These are phyloP conservation scores for Philaenus spumarius DNA, from an alignment of 1,140 invertebrate species.

Conservation along the genomic window DNA sequence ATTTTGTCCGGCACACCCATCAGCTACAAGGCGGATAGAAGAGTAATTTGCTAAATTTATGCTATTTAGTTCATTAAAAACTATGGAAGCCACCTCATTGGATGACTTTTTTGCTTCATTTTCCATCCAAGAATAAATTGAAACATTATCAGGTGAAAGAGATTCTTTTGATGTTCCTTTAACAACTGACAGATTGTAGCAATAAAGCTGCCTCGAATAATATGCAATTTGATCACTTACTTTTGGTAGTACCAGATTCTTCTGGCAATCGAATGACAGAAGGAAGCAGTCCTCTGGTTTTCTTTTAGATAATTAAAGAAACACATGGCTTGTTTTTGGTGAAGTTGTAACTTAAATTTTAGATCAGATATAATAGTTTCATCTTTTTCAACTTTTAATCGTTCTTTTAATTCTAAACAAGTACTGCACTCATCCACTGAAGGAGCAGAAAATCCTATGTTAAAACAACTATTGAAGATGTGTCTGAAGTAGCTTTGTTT, in stretches of 20 bases:
- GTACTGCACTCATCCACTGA: no score
- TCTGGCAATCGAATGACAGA: constrained; percentile 41
- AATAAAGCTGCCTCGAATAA: constrained; percentile 26
- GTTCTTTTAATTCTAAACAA: no score
- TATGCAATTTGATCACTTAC: constrained; percentile 34
- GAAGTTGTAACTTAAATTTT: no score
- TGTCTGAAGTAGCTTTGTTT: no score
- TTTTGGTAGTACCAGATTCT: constrained; percentile 36
- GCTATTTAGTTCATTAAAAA: constrained; percentile 30
- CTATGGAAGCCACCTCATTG: constrained; percentile 33
- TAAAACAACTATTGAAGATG: no score
- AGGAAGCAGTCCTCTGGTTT: no score
- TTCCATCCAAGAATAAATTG: constrained; percentile 34
- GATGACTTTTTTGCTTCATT: constrained; percentile 29
- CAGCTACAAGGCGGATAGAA: constrained; percentile 27
- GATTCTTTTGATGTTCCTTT: constrained; percentile 30
- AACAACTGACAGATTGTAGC: constrained; percentile 38
- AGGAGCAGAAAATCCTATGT: no score
- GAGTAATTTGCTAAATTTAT: constrained; percentile 17
- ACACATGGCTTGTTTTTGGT: no score
- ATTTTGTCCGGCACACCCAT: constrained; percentile 34
- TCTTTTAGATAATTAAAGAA: no score
- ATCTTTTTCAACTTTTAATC: no score
- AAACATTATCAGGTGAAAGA: constrained; percentile 28
- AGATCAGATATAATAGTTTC: no score